Evolutionary conservation across 2,113 vertebrate genomes (phyloP).

Genomic region (Stigmatopora argus): DNA sequence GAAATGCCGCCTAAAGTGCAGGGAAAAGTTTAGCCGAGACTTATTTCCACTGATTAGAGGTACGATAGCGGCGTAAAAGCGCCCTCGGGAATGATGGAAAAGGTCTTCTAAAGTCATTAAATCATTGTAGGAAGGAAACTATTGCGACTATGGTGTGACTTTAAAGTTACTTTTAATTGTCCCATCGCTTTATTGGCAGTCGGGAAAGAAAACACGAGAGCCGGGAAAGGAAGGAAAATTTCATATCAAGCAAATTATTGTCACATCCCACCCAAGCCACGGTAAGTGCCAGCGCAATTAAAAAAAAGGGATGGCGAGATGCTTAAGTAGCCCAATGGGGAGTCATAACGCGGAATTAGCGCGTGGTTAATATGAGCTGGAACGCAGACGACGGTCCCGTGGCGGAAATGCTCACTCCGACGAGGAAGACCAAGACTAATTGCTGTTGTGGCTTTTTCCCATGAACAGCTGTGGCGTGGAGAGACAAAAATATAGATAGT

Average conservation of each 20-base stretch:
- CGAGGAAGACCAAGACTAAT: slow-evolving; percentile 52
- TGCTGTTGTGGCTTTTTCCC: slow-evolving; percentile 39
- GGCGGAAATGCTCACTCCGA: slow-evolving; percentile 34
- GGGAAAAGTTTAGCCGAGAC: slow-evolving; percentile 17
- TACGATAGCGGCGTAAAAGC: slow-evolving; percentile 25
- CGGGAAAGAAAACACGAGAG: neutral
- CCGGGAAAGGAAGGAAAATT: neutral
- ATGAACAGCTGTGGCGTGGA: slow-evolving; percentile 34
- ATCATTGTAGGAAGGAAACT: neutral
- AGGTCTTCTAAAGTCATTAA: slow-evolving; percentile 14
- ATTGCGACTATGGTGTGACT: neutral
- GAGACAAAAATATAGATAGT: slow-evolving; percentile 43
- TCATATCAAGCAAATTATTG: slow-evolving; percentile 24
- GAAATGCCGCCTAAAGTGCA: neutral
- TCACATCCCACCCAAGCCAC: slow-evolving; percentile 6
- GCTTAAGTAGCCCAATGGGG: slow-evolving; percentile 14
- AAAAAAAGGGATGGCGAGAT: slow-evolving; percentile 15
- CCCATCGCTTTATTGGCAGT: neutral
- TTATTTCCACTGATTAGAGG: slow-evolving; percentile 39
- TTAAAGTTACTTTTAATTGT: neutral
- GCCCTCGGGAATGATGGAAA: slow-evolving; percentile 1
- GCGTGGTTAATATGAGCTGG: slow-evolving; percentile 37
- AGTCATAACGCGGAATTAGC: slow-evolving; percentile 27
- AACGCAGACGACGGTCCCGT: slow-evolving; percentile 34
- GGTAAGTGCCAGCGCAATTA: slow-evolving; percentile 44